Evolutionary conservation across 2,888 invertebrate species (phyloP), one percentile per base, ranked within the genome.

Genomic region (Parnassius smintheus): DNA sequence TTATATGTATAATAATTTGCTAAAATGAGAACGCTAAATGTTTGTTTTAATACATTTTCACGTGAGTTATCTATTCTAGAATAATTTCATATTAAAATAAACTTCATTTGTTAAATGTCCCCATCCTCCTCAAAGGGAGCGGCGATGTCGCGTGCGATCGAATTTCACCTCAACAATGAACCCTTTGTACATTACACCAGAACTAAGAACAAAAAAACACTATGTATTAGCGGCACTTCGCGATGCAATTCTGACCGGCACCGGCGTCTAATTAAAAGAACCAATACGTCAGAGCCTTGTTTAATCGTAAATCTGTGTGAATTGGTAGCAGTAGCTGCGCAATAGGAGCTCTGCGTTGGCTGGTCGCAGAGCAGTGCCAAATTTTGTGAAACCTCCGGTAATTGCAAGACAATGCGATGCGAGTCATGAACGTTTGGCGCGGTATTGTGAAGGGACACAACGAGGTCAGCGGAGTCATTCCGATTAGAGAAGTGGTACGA

Each of bases 81-180:
- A 35, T 35, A 35, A 35, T 35, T 35, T 35, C 35, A 44, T 11
- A 8, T 10, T 11, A 44, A 44, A 10, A 44, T 44, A 49, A 18
- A 25, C 2, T 52, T 2, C 25, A 12, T 22, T 8, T 44, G 45
- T 22, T 25, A 52, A 45, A 9, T n/a, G 12, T 7, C 67, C 82
- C 77, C 54, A 56, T n/a, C 46, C 68, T 82, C 78, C 83, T 63
- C 80, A 62, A 62, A 67, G 64, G 64, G 71, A 73, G 77, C 81
- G 77, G 78, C 77, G 75, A 78, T 89, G 89, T 90, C 89, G 87
- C 90, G 85, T 85, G 82, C 85, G 80, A 89, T 90, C 85, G 76
- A 77, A 81, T 90, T 88, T 86, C 89, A 78, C 76, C 72, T 71
- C 71, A 72, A 86, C 85, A 86, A 83, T 70, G 78, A 68, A 67